Conservation (phyloP, 2,888 invertebrate genomes). For the Napeogenes inachia region DNA sequence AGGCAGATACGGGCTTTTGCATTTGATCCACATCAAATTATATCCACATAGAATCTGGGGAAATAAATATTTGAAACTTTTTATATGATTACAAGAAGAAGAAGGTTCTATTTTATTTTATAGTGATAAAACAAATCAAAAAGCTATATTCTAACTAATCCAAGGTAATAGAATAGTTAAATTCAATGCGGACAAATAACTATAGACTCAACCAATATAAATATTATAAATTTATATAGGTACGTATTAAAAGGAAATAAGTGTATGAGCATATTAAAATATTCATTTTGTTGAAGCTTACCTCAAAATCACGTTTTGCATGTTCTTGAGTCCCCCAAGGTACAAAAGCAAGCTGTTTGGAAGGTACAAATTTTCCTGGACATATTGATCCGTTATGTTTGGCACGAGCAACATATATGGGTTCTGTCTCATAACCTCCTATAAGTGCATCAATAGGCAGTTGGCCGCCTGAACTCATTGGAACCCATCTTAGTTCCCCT, state of each 20-base stretch:
- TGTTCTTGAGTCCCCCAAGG: constrained; percentile 86
- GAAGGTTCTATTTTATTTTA: too few species aligned
- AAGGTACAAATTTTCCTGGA: constrained; percentile 85
- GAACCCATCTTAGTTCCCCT: constrained; percentile 79
- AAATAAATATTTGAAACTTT: too few species aligned
- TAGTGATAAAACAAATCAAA: too few species aligned
- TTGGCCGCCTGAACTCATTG: constrained; percentile 62
- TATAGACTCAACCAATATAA: too few species aligned
- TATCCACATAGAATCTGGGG: constrained; percentile 50
- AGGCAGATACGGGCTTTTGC: constrained; percentile 77
- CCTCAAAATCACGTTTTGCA: constrained; percentile 82
- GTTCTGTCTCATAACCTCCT: constrained; percentile 80
- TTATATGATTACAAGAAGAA: too few species aligned
- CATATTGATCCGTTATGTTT: constrained; percentile 82
- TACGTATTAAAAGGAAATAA: constrained; percentile 20
- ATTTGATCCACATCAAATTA: constrained; percentile 69
- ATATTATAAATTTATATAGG: too few species aligned
- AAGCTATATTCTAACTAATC: too few species aligned
- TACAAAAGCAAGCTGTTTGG: constrained; percentile 81
- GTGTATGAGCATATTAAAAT: background rate
- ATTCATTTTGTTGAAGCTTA: constrained; percentile 35
- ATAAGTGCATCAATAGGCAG: constrained; percentile 73
- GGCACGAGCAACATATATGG: constrained; percentile 81
- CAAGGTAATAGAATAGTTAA: too few species aligned
- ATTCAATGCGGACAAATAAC: too few species aligned